Base-by-base conservation (phyloP, 2,888 invertebrate species). In the Bhutanitis thaidina region DNA sequence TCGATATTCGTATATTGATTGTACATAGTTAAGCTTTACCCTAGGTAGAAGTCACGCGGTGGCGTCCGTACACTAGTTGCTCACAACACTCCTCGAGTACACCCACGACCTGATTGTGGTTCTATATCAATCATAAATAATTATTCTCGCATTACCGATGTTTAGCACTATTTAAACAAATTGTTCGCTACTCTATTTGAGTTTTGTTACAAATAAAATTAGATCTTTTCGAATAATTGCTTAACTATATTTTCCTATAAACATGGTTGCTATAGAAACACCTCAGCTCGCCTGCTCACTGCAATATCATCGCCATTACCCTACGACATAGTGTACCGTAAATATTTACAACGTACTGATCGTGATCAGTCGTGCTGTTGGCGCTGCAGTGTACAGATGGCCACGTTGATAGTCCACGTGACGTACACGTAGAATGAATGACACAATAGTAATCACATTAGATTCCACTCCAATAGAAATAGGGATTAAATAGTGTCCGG, bases 1-100 rank as follows among this genome's bases (percentile, higher is more conserved):
- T 85, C 86, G 83, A 84, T 80, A 72, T 34, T 34, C 12, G 12
- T 41, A 30, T 78, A 80, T 77, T 81, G 77, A 80, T 77, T 88
- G 88, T 89, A 88, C 75, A 89, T 88, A 88, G 77, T 80, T 82
- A 83, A 82, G 85, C 80, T 84, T 46, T 82, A 76, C 72, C 71
- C 69, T 80, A 80, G 80, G 70, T 67, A 40, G 36, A 12, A 67
- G 67, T 64, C 34, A 34, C 34, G 56, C 46, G 56, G 47, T 41
- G 45, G 41, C 49, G 50, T 51, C 53, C 49, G 53, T 39, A 45
- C 46, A 48, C n/a, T 54, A 60, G 56, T 48, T 43, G 44, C 52
- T 57, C 54, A 54, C 53, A 52, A 52, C 57, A 57, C 61, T 56
- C 58, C 45, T 46, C 57, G 29, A 51, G 59, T 56, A 53, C 53